Evolutionary conservation across 2,888 invertebrate species (phyloP).

Genomic region (Himalopsyche tibetana): DNA sequence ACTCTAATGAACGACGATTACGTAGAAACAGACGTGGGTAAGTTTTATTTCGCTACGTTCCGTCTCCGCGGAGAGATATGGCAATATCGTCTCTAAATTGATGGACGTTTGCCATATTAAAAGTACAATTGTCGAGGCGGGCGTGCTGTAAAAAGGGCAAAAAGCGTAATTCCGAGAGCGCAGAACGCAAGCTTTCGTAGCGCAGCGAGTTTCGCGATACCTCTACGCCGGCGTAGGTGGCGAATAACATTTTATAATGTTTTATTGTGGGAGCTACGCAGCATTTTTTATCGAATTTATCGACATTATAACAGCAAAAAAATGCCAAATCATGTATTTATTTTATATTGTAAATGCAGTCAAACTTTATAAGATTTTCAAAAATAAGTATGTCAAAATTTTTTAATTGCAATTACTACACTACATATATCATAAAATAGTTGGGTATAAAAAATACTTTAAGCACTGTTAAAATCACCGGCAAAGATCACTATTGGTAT

Average conservation of each 20-base stretch:
- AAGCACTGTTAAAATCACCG: too few species aligned
- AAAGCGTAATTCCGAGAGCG: conserved; percentile 56
- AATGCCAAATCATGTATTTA: too few species aligned
- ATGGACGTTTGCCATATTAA: conserved; percentile 59
- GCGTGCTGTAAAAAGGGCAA: conserved; percentile 52
- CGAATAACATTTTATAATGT: conserved; percentile 32
- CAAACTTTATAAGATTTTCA: too few species aligned
- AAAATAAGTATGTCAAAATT: too few species aligned
- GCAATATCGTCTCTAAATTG: conserved; percentile 59
- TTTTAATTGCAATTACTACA: too few species aligned
- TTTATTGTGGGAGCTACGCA: conserved; percentile 26
- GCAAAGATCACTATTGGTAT: too few species aligned
- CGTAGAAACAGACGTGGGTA: conserved; percentile 6
- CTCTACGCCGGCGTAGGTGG: conserved; percentile 22
- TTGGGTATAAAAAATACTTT: too few species aligned
- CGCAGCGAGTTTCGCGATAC: neutral
- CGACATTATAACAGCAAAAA: too few species aligned
- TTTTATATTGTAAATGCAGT: too few species aligned
- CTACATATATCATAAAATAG: too few species aligned
- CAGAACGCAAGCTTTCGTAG: conserved; percentile 46
- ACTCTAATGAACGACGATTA: conserved; percentile 52
- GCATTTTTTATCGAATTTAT: neutral
- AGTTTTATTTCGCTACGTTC: conserved; percentile 31
- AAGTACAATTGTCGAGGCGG: conserved; percentile 53
- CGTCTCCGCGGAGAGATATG: conserved; percentile 51